Base-by-base conservation (phyloP, 2,888 invertebrate genomes). In the Hecatera dysodea region DNA sequence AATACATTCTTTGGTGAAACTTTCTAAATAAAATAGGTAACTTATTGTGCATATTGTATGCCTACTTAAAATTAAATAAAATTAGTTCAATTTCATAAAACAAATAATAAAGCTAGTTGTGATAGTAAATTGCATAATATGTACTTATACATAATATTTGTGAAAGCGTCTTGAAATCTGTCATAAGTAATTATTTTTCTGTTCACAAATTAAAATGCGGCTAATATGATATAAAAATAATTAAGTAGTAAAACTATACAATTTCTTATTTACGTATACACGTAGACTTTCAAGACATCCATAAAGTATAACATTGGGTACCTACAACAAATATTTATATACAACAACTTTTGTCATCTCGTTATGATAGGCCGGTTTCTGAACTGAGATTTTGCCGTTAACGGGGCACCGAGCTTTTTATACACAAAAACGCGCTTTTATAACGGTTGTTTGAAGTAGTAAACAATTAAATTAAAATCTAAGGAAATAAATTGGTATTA, bases 1-100 rank as follows among this genome's bases (percentile, higher is more conserved):
- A 68, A 82, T 66, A 73, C 74, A 73, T 59, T 83, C 83, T 83
- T 83, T 83, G 83, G 83, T 59, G 22, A 66, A 62, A 70, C 56
- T 39, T 44, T 55, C 27, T n/a, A 55, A 60, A 46, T 22, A 53
- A 56, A 66, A 42, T 57, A 70, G 59, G 61, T 71, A 71, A 79
- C 67, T 55, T 55, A 68, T 62, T 46, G 67, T 57, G 44, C 46
- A 60, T 36, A 50, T 17, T 52, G 6, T 1, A 65, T 29, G 29
- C 1, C 22, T n/a, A 24, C 15, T 17, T 50, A 50, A 50, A 50
- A 2, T 2, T 50, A 50, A 50, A 50, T 17, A 50, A 27, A 4
- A 24, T 17, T 6, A 27, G 17, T 17, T 24, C 15, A 50, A 24
- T 50, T 50, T 50, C 29, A 33, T 7, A 22, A 22, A 36, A 36